These are phyloP conservation scores for Drosophila sechellia DNA, from an alignment of 1,140 invertebrate genomes.

Conservation along the genomic window DNA sequence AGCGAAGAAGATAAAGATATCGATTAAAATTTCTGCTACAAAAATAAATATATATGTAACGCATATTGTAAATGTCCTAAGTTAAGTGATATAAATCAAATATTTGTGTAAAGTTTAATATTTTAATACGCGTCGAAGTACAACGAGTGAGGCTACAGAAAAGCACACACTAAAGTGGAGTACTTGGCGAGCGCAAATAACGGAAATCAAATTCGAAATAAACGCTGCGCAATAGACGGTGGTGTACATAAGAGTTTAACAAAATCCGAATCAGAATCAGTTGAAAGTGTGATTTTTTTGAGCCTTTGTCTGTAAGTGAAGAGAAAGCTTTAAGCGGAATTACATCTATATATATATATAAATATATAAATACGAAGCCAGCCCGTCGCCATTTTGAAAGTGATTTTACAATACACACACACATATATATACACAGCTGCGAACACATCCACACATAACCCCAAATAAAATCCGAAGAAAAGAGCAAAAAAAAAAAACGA, in stretches of 20 bases:
- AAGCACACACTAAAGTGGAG: constrained; percentile 53
- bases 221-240: constrained; percentile 68
- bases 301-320: constrained; percentile 78
- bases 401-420: constrained; percentile 72
- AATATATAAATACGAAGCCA: constrained; percentile 71
- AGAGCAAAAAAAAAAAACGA: constrained; percentile 27
- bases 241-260: constrained; percentile 67
- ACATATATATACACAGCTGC: constrained; percentile 49
- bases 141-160: constrained; percentile 75
- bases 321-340: constrained; percentile 82
- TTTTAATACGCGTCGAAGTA: constrained; percentile 81
- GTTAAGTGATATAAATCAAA: constrained; percentile 80
- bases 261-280: constrained; percentile 69
- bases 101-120: constrained; percentile 80
- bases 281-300: constrained; percentile 81
- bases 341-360: constrained; percentile 68
- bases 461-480: constrained; percentile 52
- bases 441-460: constrained; percentile 43
- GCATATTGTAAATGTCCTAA: constrained; percentile 81
- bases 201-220: constrained; percentile 41
- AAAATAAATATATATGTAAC: constrained; percentile 79
- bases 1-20: constrained; percentile 75
- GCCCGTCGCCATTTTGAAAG: constrained; percentile 82
- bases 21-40: constrained; percentile 81
- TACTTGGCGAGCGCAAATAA: constrained; percentile 63